Percentiles rank a stretch among this genome's conserved stretches.
Evolutionary conservation across 2,888 invertebrate genomes (phyloP).

Genomic region (Parasteatoda lunata): DNA sequence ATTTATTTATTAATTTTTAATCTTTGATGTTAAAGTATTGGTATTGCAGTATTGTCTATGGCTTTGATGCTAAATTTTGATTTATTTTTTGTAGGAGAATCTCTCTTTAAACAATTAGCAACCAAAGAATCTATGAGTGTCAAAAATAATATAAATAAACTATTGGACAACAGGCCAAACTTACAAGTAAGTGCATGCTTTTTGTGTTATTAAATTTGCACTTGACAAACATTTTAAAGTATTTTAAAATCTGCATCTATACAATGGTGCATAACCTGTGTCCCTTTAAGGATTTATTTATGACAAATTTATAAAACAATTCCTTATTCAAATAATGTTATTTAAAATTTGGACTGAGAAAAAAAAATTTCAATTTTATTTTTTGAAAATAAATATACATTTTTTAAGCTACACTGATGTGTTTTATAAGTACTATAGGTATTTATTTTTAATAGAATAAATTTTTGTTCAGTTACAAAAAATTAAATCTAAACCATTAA

Average conservation of each 20-base stretch:
- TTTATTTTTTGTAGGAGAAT: constrained; percentile 52
- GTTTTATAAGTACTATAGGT: no score
- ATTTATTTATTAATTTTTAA: constrained; percentile 6
- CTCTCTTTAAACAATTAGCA: constrained; percentile 50
- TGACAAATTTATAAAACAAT: no score
- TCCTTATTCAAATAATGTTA: no score
- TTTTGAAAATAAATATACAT: not conserved
- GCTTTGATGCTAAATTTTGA: not conserved
- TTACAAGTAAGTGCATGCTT: constrained; percentile 27
- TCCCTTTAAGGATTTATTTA: no score
- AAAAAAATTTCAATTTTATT: not conserved
- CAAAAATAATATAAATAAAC: constrained; percentile 46
- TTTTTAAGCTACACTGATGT: not conserved
- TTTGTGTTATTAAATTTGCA: not conserved
- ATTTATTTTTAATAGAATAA: no score
- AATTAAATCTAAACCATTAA: no score
- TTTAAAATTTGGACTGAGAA: not conserved
- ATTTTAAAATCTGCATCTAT: not conserved
- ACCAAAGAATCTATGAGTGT: constrained; percentile 43
- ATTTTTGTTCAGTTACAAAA: no score
- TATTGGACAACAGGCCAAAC: constrained; percentile 58
- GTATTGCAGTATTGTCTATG: no score
- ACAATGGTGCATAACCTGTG: not conserved
- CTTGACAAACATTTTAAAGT: not conserved
- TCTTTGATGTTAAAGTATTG: not conserved